Conservation (phyloP, 2,888 invertebrate species). For the Hirtodrosophila trivittata region DNA sequence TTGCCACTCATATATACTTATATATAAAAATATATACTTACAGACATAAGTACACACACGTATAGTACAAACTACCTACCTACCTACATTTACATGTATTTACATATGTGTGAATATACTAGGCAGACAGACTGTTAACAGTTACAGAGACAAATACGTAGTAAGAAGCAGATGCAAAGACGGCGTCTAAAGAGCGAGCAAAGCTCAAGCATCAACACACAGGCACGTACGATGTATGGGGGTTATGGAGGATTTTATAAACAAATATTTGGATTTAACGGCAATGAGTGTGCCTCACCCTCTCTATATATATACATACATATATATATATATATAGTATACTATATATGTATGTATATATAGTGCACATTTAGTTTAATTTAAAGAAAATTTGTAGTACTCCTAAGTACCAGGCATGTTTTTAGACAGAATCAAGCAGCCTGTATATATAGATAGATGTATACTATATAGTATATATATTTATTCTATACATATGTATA, state of each 20-base stretch:
- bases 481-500: constrained; percentile 15
- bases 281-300: constrained; percentile 26
- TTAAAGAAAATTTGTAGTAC: constrained; percentile 51
- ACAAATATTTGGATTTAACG: constrained; percentile 76
- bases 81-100: neutral
- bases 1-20: constrained; percentile 34
- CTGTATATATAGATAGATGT: constrained; percentile 12
- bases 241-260: constrained; percentile 54
- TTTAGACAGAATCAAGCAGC: constrained; percentile 24
- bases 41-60: constrained; percentile 20
- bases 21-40: constrained; percentile 27
- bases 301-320: neutral
- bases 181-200: constrained; percentile 26
- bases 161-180: constrained; percentile 18
- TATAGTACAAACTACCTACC: too few relatives aligned
- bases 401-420: constrained; percentile 36
- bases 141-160: constrained; percentile 25
- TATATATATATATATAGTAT: constrained; percentile 14
- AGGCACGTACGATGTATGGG: constrained; percentile 35
- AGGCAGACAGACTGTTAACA: constrained; percentile 24
- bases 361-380: constrained; percentile 50
- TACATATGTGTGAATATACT: constrained; percentile 11
- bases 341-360: constrained; percentile 6
- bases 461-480: constrained; percentile 16
- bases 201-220: constrained; percentile 61